Evolutionary conservation across 2,888 invertebrate species (phyloP), one percentile per base, ranked within the genome.

Genomic region (Gerosis bhagava): DNA sequence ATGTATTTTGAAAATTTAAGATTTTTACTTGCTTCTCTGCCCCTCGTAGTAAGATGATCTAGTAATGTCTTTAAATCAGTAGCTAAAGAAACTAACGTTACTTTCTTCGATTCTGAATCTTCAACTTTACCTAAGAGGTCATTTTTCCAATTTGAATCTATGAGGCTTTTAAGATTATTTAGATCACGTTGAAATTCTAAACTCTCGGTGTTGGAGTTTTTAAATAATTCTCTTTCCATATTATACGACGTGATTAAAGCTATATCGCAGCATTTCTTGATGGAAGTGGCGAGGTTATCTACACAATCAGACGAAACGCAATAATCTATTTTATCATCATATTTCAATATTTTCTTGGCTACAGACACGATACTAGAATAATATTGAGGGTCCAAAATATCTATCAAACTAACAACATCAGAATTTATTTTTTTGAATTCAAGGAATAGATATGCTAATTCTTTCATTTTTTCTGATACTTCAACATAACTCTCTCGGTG

Each of bases 81-180:
- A 19, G 59, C 60, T 11, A 62, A 39, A 12, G 57, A 50, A 0
- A 62, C 53, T 29, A 62, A 60, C 35, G 63, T 64, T 10, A 55
- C 31, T 41, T 60, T 63, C 43, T 62, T 61, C 57, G 57, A 59
- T 24, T 56, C n/a, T n/a, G n/a, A n/a, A n/a, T 58, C 10, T 63
- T 65, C 26, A 36, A 39, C 29, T 59, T 65, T 19, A 63, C 12
- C 45, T 63, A 58, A 61, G 5, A 63, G 17, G 45, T 57, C 56
- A 21, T 17, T 54, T 44, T 54, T 59, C 62, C 59, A 63, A 50
- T 58, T 60, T 8, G 44, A 12, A 11, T 48, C 50, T 22, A 57
- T 53, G 8, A 52, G n/a, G 25, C 46, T 40, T 15, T 51, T 53
- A 22, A 53, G 37, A 41, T 53, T 59, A 56, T 63, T 57, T 37